phyloP scores from a whole-genome alignment of 23 tunicate species.

The Clavelina lepadiformis region DNA sequence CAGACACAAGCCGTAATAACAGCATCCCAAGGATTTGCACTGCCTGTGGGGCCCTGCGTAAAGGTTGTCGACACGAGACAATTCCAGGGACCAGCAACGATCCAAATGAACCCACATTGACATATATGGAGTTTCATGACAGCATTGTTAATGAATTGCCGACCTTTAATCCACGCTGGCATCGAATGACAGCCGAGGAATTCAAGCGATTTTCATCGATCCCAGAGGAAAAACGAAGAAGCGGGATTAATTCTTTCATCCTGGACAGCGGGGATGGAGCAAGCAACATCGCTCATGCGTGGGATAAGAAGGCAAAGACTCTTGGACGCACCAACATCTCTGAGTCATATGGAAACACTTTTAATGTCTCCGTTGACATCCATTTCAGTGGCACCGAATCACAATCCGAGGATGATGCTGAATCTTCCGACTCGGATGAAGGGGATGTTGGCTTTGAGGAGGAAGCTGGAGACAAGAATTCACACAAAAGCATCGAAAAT shows the following conservation, averaged over 20 bases:
- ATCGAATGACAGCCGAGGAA: constrained; percentile 65
- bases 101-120: constrained; percentile 10
- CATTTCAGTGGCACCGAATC: no score
- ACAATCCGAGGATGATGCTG: no score
- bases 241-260: constrained; percentile 41
- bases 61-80: constrained; percentile 8
- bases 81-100: constrained; percentile 15
- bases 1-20: constrained; percentile 28
- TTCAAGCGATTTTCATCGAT: constrained; percentile 72
- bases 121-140: constrained; percentile 8
- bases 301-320: constrained; percentile 37
- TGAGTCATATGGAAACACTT: background rate
- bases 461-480: no score
- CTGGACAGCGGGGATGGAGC: constrained; percentile 13
- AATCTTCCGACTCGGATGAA: no score
- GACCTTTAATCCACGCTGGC: constrained; percentile 23
- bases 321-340: constrained; percentile 27
- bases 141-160: constrained; percentile 8
- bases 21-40: constrained; percentile 22
- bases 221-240: constrained; percentile 75
- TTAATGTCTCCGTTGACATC: background rate
- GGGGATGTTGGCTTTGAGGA: no score
- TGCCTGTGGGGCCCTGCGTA: constrained; percentile 15
- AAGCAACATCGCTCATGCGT: constrained; percentile 1
- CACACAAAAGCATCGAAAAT: no score